Evolutionary conservation across 2,888 invertebrate species (phyloP).

Genomic region (Pseudococcus longispinus): DNA sequence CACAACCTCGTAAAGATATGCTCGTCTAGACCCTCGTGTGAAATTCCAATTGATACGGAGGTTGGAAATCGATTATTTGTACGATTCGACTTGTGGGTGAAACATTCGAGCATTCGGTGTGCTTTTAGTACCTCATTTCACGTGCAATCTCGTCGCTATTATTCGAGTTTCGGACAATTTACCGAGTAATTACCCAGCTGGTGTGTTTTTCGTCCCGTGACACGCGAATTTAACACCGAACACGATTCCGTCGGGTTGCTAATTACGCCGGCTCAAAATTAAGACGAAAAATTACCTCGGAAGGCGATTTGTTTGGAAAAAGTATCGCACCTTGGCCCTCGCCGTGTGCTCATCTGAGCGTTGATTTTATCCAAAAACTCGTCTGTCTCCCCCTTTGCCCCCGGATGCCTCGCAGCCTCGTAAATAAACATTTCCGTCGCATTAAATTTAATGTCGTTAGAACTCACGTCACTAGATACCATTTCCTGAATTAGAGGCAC

Average conservation of each 20-base stretch:
- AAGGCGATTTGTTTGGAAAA: background rate
- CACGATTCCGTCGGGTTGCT: background rate
- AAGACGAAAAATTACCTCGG: background rate
- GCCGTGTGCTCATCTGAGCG: background rate
- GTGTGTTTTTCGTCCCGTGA: background rate
- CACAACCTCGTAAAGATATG: too few species aligned
- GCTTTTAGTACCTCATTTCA: background rate
- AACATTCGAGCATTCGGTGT: too few species aligned
- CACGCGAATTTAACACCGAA: background rate
- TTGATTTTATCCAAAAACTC: background rate
- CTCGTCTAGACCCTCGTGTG: too few species aligned
- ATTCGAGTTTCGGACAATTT: background rate
- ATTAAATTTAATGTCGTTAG: conserved; percentile 32
- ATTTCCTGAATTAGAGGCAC: conserved; percentile 10
- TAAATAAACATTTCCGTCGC: conserved; percentile 8
- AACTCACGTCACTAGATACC: background rate
- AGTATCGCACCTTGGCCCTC: background rate
- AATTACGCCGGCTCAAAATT: background rate
- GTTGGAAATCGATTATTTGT: too few species aligned
- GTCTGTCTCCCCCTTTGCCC: background rate
- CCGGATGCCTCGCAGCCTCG: background rate
- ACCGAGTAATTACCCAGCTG: background rate
- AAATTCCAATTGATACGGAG: too few species aligned
- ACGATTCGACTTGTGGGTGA: background rate
- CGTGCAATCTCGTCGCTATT: background rate